These are phyloP conservation scores for Lottia scabra DNA, from an alignment of 2,888 invertebrate species.

Conservation along the genomic window DNA sequence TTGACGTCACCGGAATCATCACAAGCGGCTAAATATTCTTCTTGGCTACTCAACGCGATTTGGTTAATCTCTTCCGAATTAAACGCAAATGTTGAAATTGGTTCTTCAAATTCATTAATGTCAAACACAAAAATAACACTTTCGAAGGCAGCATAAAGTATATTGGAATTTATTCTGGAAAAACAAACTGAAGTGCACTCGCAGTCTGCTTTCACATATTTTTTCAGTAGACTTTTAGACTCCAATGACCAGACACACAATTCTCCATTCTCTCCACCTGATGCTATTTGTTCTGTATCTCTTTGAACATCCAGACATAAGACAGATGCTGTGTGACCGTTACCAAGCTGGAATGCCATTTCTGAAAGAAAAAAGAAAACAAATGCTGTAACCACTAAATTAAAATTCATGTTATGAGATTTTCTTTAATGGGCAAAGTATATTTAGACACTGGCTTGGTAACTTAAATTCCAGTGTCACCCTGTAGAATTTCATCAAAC, in stretches of 20 bases:
- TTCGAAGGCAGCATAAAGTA: conserved; percentile 56
- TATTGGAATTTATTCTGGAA: conserved; percentile 49
- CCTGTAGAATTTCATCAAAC: no score
- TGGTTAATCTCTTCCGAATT: conserved; percentile 66
- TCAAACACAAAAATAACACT: conserved; percentile 52
- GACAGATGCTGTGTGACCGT: conserved; percentile 50
- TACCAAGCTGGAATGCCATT: conserved; percentile 31
- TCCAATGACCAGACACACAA: conserved; percentile 51
- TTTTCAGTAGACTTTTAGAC: conserved; percentile 40
- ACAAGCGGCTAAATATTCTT: conserved; percentile 61
- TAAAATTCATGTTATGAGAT: no score
- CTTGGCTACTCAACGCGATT: conserved; percentile 58
- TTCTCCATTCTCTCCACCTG: conserved; percentile 57
- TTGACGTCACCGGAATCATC: conserved; percentile 65
- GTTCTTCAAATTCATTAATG: conserved; percentile 36
- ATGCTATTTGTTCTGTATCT: conserved; percentile 40
- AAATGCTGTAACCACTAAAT: no score
- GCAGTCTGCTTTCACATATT: conserved; percentile 36
- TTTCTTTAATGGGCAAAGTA: no score
- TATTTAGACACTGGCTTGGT: no score
- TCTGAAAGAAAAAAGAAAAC: conserved; percentile 8
- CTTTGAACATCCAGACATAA: conserved; percentile 51
- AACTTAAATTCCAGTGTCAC: no score
- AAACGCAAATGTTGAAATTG: conserved; percentile 44
- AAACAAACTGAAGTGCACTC: conserved; percentile 60